phyloP scores from a whole-genome alignment of 1,140 invertebrate species.

The Zaprionus vittiger region DNA sequence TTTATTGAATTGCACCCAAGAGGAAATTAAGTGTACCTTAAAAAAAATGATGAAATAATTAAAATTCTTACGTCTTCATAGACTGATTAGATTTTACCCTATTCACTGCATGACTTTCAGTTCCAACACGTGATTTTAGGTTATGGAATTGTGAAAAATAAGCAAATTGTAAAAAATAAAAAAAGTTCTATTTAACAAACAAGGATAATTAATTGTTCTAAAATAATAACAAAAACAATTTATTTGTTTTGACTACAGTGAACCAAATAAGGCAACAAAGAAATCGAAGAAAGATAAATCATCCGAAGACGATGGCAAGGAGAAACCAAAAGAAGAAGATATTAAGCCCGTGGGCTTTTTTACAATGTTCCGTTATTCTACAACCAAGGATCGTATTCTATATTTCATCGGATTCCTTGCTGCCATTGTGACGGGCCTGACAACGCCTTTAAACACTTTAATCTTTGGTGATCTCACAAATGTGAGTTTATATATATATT shows the following conservation, averaged over 20 bases:
- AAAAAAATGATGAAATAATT: not conserved
- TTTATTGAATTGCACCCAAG: not conserved
- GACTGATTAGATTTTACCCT: not conserved
- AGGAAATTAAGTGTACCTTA: too few relatives aligned
- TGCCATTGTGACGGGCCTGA: constrained; percentile 86
- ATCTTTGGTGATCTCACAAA: constrained; percentile 89
- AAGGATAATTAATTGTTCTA: too few relatives aligned
- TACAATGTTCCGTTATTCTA: constrained; percentile 73
- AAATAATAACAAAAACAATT: too few relatives aligned
- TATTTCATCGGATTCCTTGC: constrained; percentile 87
- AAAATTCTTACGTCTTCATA: not conserved
- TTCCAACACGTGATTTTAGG: not conserved
- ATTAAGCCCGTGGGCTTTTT: constrained; percentile 61
- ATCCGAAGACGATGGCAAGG: constrained; percentile 20
- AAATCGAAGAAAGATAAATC: constrained; percentile 55
- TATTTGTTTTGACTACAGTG: constrained; percentile 42
- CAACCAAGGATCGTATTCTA: constrained; percentile 86
- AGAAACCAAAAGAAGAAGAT: constrained; percentile 72
- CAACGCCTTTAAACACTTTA: constrained; percentile 88
- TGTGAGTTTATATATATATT: constrained; percentile 54
- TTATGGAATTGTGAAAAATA: not conserved
- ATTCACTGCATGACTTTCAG: not conserved
- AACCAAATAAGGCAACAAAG: constrained; percentile 65
- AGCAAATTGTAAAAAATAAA: not conserved
- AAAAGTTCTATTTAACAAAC: too few relatives aligned